Evolutionary conservation across 2,797 vertebrate species (phyloP), one percentile per base, ranked within the genome.

Genomic region (Spheniscus humboldti): DNA sequence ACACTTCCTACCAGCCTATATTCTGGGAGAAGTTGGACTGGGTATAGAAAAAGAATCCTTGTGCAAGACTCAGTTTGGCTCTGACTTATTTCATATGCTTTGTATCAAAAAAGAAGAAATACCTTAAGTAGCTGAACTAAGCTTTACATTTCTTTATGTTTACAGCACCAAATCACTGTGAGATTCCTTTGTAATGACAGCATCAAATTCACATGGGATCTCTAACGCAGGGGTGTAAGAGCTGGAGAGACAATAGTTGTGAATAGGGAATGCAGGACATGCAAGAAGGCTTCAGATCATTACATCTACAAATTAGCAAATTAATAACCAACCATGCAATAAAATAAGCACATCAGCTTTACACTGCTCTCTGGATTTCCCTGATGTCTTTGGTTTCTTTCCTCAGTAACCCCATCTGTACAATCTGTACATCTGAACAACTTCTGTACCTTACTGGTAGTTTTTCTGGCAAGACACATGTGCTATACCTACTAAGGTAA

Each of bases 161-260:
- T 69, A 31, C 17, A 76, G 28, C 3, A 6, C 10, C 24, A 73
- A 88, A 30, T 52, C 14, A 0, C 48, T 31, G 20, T 28, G 35
- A 89, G 45, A 79, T 55, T n/a, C 22, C 17, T 60, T 60, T 60
- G 17, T 22, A 63, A 25, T 2, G 2, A 72, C 27, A 72, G 14
- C 37, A 50, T 19, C 2, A 0, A 60, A 60, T 82, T 74, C 23
- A 19, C 7, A 5, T 10, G 19, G 35, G 27, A 13, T 85, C 28
- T 77, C 25, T 43, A 23, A 55, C 0, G 0, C 27, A 76, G 23
- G 13, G 35, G 5, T n/a, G 4, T 45, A 75, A 85, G 48, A 90
- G 45, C 35, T 35, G 19, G 18, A 85, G 33, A 59, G 43, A 47
- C 6, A 71, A 30, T 33, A 47, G 27, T 10, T 85, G 35, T 56